Evolutionary conservation across 2,888 invertebrate species (phyloP).

Genomic region (Yponomeuta plumbellus): DNA sequence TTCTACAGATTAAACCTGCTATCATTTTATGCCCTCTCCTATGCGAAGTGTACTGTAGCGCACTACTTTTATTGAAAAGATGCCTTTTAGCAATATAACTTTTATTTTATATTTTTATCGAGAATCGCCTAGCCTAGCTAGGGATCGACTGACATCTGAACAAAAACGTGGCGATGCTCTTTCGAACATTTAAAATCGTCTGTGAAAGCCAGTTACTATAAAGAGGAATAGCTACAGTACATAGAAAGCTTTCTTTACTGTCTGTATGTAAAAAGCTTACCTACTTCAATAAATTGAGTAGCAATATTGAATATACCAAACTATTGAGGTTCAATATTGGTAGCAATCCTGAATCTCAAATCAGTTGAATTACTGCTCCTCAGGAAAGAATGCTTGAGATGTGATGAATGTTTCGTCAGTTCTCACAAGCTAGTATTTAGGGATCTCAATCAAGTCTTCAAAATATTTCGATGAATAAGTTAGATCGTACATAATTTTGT

Average conservation of each 20-base stretch:
- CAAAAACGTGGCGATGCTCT: no score
- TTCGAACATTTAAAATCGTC: no score
- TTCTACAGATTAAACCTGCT: no score
- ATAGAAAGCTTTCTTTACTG: background rate
- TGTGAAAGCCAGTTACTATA: no score
- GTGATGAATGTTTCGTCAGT: background rate
- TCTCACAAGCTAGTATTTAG: background rate
- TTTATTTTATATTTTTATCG: no score
- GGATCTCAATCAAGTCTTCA: slow-evolving; percentile 11
- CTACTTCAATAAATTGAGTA: background rate
- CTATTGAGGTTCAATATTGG: background rate
- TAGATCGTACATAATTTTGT: background rate
- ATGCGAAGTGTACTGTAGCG: no score
- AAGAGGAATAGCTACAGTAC: no score
- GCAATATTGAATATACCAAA: background rate
- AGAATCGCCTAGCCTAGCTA: no score
- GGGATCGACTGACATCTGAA: no score
- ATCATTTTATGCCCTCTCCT: no score
- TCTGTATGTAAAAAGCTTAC: background rate
- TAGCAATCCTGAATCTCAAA: background rate
- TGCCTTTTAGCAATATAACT: no score
- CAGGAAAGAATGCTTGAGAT: background rate
- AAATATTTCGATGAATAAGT: background rate
- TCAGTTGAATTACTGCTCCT: background rate
- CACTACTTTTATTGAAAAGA: no score